Conservation (phyloP, 2,888 invertebrate genomes). For the Lydus trimaculatus region DNA sequence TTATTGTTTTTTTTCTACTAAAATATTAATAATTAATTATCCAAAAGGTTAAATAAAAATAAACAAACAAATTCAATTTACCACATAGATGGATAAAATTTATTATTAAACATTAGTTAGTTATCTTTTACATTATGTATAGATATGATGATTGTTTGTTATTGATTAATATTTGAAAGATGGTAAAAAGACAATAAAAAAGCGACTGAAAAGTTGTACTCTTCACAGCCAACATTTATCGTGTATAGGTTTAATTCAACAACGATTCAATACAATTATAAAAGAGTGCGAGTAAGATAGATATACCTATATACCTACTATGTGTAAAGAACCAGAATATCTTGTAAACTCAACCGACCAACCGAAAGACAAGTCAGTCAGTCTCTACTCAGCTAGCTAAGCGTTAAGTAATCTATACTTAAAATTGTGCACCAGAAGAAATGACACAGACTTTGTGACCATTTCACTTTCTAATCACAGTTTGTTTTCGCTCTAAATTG, state of each 20-base stretch:
- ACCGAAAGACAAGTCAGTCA: slow-evolving; percentile 27
- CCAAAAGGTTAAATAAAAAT: too few relatives aligned
- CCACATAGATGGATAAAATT: background rate
- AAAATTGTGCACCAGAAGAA: slow-evolving; percentile 30
- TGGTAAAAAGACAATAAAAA: background rate
- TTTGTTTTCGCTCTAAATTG: background rate
- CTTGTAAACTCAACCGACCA: slow-evolving; percentile 20
- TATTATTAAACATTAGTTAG: background rate
- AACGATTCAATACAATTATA: background rate
- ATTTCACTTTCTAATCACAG: slow-evolving; percentile 41
- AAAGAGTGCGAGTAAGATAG: background rate
- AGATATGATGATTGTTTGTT: background rate
- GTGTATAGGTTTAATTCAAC: too few relatives aligned
- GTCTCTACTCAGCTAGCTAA: slow-evolving; percentile 34
- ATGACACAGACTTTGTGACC: slow-evolving; percentile 42
- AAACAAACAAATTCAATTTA: too few relatives aligned
- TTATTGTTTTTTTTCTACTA: too few relatives aligned
- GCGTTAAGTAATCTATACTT: slow-evolving; percentile 21
- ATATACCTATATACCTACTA: background rate
- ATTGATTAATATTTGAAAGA: background rate
- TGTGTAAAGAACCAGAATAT: background rate
- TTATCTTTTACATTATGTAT: background rate
- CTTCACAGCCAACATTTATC: background rate
- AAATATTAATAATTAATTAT: too few relatives aligned
- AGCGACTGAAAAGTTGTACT: background rate